Evolutionary conservation across 2,888 invertebrate genomes (phyloP), one percentile per base, ranked within the genome.

Genomic region (Polymixis lichenea): DNA sequence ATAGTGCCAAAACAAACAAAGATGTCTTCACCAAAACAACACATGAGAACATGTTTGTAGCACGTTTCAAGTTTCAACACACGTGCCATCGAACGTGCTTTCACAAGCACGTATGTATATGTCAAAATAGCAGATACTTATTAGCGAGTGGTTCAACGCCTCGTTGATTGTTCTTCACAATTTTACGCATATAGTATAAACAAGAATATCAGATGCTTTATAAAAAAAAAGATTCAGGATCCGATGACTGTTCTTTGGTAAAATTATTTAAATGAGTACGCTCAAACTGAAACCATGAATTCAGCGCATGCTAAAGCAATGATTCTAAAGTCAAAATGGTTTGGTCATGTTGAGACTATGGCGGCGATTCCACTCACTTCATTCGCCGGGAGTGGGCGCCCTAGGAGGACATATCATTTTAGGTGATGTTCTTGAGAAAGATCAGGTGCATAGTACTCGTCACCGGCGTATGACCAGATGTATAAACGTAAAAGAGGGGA

Each of bases 41-140:
- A 60, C 17, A 53, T 67, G 25, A 15, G 43, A 25, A 78, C 58
- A 69, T 66, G 62, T 32, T 61, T 51, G 13, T n/a, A 11, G 13
- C 72, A 81, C 66, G 67, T 67, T 53, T 51, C 13, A 8, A 22
- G 67, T 67, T 53, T 51, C 13, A 8, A 22, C 0, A 55, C 77
- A 85, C 70, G 77, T 77, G 82, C 22, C 51, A 1, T 3, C 0
- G 25, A 62, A 84, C 81, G 72, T 83, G 82, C 58, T 72, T 76
- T 70, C 28, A 38, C 9, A 61, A 76, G 46, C 81, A 75, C 62
- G 66, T 80, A 55, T 71, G 66, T 80, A 55, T 71, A 80, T 84
- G 74, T 49, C 46, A 72, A 85, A 76, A 81, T 76, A 58, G n/a
- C 25, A 66, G 69, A 72, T 64, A 69, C n/a, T 55, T 53, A 32